Conservation (phyloP, 2,888 invertebrate genomes). For the Ypsolopha sequella region DNA sequence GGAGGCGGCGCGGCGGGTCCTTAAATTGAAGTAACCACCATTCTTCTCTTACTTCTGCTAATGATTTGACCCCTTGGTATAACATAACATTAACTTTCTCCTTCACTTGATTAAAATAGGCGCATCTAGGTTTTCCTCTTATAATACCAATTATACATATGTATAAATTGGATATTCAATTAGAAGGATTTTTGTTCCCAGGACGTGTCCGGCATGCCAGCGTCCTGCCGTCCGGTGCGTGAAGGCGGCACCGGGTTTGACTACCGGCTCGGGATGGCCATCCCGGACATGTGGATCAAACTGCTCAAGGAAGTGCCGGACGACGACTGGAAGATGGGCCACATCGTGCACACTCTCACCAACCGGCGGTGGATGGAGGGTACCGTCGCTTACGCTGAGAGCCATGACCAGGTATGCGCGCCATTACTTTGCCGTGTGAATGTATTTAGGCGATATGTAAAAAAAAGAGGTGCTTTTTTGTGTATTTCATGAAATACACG, state of each 20-base stretch:
- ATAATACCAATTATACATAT: too few relatives aligned
- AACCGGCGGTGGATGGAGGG: conserved; percentile 97
- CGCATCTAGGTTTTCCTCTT: too few relatives aligned
- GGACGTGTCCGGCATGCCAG: conserved; percentile 99
- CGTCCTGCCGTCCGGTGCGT: conserved; percentile 89
- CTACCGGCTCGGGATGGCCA: conserved; percentile 98
- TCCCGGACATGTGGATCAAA: conserved; percentile 99
- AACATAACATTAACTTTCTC: too few relatives aligned
- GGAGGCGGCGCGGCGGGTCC: too few relatives aligned
- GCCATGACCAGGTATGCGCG: conserved; percentile 88
- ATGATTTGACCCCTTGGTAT: too few relatives aligned
- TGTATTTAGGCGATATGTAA: neutral
- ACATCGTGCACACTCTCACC: conserved; percentile 92
- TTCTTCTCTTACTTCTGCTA: too few relatives aligned
- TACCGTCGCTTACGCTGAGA: conserved; percentile 97
- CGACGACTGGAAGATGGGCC: conserved; percentile 94
- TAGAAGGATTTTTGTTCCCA: conserved; percentile 28
- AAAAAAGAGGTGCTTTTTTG: too few relatives aligned
- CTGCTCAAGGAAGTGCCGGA: conserved; percentile 85
- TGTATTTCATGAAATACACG: too few relatives aligned
- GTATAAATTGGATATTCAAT: too few relatives aligned
- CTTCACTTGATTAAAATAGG: too few relatives aligned
- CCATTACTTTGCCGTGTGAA: neutral
- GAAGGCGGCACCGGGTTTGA: conserved; percentile 98
- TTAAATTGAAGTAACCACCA: too few relatives aligned